Evolutionary conservation across 2,888 invertebrate species (phyloP), one percentile per base, ranked within the genome.

Genomic region (Scrobipalpa costella): DNA sequence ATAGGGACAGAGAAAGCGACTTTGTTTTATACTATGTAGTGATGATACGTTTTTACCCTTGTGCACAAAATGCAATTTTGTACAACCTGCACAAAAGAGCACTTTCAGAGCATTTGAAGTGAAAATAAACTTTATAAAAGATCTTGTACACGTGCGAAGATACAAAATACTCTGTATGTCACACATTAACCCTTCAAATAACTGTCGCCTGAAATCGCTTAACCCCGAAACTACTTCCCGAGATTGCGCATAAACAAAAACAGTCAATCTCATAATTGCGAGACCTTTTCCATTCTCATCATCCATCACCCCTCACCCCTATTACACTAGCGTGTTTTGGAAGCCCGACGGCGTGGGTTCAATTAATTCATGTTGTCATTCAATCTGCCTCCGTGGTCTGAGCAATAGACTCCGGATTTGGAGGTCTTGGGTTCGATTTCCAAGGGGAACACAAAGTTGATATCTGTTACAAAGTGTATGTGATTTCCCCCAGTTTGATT

Each of bases 351-450:
- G 57, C 19, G n/a, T 15, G 36, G 55, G 63, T 64, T 59, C 65
- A 64, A 67, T 67, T 67, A 65, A 67, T 65, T 65, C 63, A 61
- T 63, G 62, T 62, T 65, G 64, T 63, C 63, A 59, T 63, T 64
- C 61, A 64, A 65, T 67, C 63, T 60, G 62, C 58, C 61, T 47
- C n/a, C n/a, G n/a, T n/a, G n/a, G n/a, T n/a, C n/a, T n/a, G n/a
- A n/a, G n/a, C n/a, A n/a, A n/a, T n/a, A n/a, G n/a, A n/a, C n/a
- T n/a, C n/a, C n/a, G n/a, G n/a, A n/a, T n/a, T n/a, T n/a, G n/a
- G n/a, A n/a, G n/a, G n/a, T n/a, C n/a, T n/a, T n/a, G n/a, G n/a
- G n/a, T n/a, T n/a, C n/a, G n/a, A n/a, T n/a, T n/a, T n/a, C n/a
- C n/a, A n/a, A n/a, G n/a, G n/a, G n/a, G n/a, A n/a, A n/a, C n/a